These are phyloP conservation scores for Eulacestoma nigropectus DNA, from an alignment of 2,113 vertebrate genomes.

Conservation along the genomic window DNA sequence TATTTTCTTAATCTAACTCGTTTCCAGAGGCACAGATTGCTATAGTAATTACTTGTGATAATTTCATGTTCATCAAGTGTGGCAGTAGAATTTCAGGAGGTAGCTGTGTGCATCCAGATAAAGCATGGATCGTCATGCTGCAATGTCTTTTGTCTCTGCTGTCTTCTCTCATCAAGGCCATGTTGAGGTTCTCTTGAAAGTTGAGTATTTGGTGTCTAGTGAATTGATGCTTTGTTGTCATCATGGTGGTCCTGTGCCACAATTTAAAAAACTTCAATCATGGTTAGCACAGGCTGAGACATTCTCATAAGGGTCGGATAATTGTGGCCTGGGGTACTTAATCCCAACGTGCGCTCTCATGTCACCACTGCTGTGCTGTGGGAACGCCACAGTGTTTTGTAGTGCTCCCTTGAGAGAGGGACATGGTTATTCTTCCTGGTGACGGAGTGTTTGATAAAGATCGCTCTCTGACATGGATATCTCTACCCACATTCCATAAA, in stretches of 20 bases:
- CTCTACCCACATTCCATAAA: background rate
- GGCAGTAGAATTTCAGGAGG: background rate
- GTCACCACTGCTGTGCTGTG: accelerated
- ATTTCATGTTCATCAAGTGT: background rate
- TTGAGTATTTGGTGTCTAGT: background rate
- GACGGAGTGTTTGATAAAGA: background rate
- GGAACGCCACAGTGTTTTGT: accelerated
- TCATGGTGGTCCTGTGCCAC: background rate
- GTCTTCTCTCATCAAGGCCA: background rate
- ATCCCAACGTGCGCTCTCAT: accelerated
- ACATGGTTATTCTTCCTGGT: background rate
- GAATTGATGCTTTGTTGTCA: background rate
- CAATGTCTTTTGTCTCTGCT: background rate
- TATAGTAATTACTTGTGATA: accelerated
- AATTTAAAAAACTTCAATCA: background rate
- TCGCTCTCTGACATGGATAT: background rate
- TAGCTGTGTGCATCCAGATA: background rate
- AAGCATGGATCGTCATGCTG: background rate
- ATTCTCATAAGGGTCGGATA: background rate
- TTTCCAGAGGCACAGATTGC: background rate
- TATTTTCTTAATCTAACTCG: background rate
- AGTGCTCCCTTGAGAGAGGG: background rate
- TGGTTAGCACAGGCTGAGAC: background rate
- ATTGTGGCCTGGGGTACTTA: background rate
- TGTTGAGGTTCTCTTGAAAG: background rate